phyloP scores from a whole-genome alignment of 2,113 vertebrate species.

The Caloenas nicobarica region DNA sequence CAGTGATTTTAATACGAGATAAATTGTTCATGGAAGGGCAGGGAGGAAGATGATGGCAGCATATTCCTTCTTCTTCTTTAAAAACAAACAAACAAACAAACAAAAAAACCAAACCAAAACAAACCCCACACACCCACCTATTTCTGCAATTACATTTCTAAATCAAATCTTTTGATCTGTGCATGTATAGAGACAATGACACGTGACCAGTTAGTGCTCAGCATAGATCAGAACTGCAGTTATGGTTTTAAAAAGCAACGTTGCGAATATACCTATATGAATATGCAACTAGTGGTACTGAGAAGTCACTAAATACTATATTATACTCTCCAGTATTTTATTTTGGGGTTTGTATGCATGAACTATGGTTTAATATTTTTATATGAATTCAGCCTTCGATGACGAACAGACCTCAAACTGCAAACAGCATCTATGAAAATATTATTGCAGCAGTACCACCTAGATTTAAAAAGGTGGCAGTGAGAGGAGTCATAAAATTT shows the following conservation, averaged over 20 bases:
- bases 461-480: background rate
- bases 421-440: background rate
- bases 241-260: background rate
- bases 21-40: background rate
- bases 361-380: background rate
- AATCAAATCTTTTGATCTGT: background rate
- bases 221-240: background rate
- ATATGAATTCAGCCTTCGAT: background rate
- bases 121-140: no score
- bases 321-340: background rate
- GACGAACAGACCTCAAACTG: background rate
- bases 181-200: background rate
- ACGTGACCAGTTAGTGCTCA: background rate
- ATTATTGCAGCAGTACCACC: background rate
- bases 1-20: background rate
- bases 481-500: background rate
- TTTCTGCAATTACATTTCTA: background rate
- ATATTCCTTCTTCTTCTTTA: background rate
- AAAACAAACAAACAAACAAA: background rate
- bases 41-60: background rate
- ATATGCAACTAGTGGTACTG: background rate
- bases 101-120: no score
- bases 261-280: background rate
- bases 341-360: background rate
- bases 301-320: background rate